Base-by-base conservation (phyloP, 2,797 vertebrate genomes). In the Anolis apletophallus region DNA sequence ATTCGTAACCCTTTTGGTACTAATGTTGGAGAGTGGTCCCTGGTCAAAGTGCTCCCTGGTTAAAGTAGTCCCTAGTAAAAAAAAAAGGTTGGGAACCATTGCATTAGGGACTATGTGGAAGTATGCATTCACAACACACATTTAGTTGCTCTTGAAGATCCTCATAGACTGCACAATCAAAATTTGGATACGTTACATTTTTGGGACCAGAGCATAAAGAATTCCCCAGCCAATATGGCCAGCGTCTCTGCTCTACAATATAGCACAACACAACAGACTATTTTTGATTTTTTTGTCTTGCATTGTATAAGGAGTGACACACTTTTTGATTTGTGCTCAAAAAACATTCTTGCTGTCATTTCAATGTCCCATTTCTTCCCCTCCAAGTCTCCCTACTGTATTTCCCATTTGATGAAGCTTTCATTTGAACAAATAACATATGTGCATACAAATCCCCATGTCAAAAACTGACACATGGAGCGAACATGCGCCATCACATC, bases 381-480 rank as follows among this genome's bases (percentile, higher is more conserved):
- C 59, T 9, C 7, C 83, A 61, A 52, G 77, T 83, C 93, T 81
- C 10, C 61, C 54, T 80, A 69, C 84, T 88, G 81, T 86, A 90
- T 64, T 83, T 52, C 83, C 82, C 19, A 46, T 90, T 88, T 89
- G 81, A 91, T 91, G 17, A 93, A 94, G 91, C 89, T 93, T 88
- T 92, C 93, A 94, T 93, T 86, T 94, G 84, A 95, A 95, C 85
- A 93, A 93, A 94, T 92, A 93, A 92, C 91, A 78, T 90, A 90
- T 52, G 78, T 91, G 92, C 91, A 91, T 93, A 88, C 92, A 94
- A 92, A 95, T 88, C 89, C 68, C 91, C 85, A 80, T 87, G 90
- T 91, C 77, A 93, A 90, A 90, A 87, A 67, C 78, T 91, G 93
- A 90, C 90, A 89, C 59, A 67, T 80, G 86, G 93, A 88, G 86